Evolutionary conservation across 2,888 invertebrate genomes (phyloP), one percentile per base, ranked within the genome.

Genomic region (Eupithecia pulchellata): DNA sequence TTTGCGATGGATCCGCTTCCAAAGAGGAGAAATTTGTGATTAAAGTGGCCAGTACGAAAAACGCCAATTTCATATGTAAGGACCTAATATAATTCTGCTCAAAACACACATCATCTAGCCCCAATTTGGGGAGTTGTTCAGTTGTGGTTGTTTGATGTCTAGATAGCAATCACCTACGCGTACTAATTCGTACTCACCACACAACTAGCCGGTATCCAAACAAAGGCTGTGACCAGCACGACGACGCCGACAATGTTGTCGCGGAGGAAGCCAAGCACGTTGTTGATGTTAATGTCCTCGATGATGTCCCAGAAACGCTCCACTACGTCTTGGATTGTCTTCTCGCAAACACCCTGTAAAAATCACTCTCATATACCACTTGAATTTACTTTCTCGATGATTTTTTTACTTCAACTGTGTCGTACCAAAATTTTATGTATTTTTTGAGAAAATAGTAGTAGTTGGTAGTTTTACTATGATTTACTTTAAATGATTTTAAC

Each of bases 241-340:
- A 99, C 98, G 5, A 98, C 97, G 71, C 99, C 98, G 39, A 99
- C 99, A 75, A 99, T 98, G 87, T 99, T 99, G 91, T 98, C 98
- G 71, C 97, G 96, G 66, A 99, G 94, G 87, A 98, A 98, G 66
- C 97, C 95, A 80, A 98, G 95, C 80, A 98, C 98, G 86, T 98
- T 98, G 88, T 98, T 98, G 72, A 98, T 98, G 89, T 98, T 98
- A 71, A 99, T 98, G 84, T 99, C 98, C 90, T 99, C 99, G 75
- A 99, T 99, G 65, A 99, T 98, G 87, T 98, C 98, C 98, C 99
- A 99, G 91, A 99, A 98, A 36, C 99, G 95, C 89, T 99, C 98
- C 13, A 99, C 98, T 30, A 99, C 98, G 86, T 99, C 99, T 87
- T 98, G 98, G 73, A 98, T 97, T 0, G 98, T 98, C 91, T 98